phyloP scores from a whole-genome alignment of 2,797 vertebrate species.

The Thunnus albacares region DNA sequence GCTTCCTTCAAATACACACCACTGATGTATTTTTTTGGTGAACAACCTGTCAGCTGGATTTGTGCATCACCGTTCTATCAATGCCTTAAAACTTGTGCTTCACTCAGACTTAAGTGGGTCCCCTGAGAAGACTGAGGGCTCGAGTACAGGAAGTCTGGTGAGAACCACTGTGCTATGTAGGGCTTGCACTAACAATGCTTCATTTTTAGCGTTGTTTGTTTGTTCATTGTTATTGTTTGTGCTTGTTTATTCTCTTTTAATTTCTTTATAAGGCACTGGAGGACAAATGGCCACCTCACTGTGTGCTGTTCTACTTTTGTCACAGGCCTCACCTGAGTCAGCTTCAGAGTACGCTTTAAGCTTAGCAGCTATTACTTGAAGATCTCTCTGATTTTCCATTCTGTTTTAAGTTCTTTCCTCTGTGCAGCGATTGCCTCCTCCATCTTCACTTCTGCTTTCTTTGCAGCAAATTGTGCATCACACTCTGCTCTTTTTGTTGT shows the following conservation, averaged over 20 bases:
- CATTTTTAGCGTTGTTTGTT: background rate
- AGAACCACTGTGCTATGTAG: slow-evolving; percentile 5
- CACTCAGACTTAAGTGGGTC: too few species aligned
- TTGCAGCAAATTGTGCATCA: background rate
- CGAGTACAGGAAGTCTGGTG: background rate
- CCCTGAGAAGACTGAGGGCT: too few species aligned
- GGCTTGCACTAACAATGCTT: background rate
- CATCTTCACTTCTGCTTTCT: background rate
- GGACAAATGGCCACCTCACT: background rate
- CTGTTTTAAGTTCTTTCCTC: slow-evolving; percentile 1
- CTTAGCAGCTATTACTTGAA: background rate
- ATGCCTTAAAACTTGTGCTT: too few species aligned
- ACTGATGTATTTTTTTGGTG: too few species aligned
- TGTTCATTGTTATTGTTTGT: background rate
- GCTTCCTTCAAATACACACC: too few species aligned
- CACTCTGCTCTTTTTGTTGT: background rate
- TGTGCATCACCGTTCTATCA: too few species aligned
- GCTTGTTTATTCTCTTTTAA: background rate
- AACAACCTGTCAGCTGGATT: too few species aligned
- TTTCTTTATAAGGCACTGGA: background rate
- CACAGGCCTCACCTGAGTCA: background rate
- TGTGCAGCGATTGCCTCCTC: background rate
- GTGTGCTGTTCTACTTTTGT: background rate
- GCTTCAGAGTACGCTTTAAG: background rate
- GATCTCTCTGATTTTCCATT: background rate